A percentile compares a stretch with the other conserved stretches of the same genome.
phyloP scores from a whole-genome alignment of 2,888 invertebrate genomes.

The Drosophila vallismaia region DNA sequence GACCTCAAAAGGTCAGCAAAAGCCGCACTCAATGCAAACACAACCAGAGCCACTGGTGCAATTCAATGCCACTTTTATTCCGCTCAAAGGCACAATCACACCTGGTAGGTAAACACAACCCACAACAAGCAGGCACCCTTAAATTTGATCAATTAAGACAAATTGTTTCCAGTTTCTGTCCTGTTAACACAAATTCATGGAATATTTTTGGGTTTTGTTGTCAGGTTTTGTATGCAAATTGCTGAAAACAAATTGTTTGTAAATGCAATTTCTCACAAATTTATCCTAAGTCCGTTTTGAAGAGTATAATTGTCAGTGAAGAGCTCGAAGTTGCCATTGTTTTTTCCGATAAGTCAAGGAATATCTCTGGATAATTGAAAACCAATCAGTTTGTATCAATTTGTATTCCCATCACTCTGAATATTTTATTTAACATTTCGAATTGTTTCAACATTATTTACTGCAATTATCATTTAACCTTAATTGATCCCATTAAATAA shows the following conservation, averaged over 20 bases:
- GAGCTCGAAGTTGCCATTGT: neutral
- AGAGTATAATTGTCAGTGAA: slow-evolving; percentile 1
- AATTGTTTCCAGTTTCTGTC: slow-evolving; percentile 8
- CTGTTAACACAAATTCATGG: neutral
- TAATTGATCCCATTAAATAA: slow-evolving; percentile 24
- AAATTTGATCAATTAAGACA: slow-evolving; percentile 38
- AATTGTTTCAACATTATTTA: slow-evolving; percentile 2
- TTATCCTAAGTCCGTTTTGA: neutral
- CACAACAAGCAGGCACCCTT: slow-evolving; percentile 2
- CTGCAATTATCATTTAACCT: slow-evolving; percentile 2
- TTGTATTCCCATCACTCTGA: neutral
- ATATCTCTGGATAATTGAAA: neutral
- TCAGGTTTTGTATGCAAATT: slow-evolving; percentile 66
- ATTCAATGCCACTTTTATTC: slow-evolving; percentile 73
- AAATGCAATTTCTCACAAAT: slow-evolving; percentile 20
- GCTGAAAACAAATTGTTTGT: slow-evolving; percentile 56
- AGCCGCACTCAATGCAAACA: slow-evolving; percentile 64
- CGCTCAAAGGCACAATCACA: slow-evolving; percentile 19
- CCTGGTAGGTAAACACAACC: slow-evolving; percentile 7
- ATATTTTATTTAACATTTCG: slow-evolving; percentile 1
- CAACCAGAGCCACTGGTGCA: slow-evolving; percentile 82
- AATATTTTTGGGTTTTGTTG: slow-evolving; percentile 8
- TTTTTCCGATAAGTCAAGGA: neutral
- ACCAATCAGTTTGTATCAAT: neutral
- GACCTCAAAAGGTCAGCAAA: slow-evolving; percentile 43